Base-by-base conservation (phyloP, 1,140 invertebrate species). In the Drosophila arawakana region DNA sequence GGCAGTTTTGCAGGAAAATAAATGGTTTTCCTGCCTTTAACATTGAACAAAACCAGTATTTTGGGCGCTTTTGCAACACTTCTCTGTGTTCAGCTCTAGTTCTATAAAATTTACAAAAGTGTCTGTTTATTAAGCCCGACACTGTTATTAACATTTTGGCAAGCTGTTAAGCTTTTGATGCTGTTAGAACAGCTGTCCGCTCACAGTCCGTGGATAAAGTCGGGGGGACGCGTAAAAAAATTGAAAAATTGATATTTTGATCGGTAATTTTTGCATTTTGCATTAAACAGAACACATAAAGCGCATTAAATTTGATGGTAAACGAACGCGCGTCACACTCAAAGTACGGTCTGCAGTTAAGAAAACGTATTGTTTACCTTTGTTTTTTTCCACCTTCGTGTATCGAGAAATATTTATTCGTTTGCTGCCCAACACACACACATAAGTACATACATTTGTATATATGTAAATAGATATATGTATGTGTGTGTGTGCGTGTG, bases 301-400 rank as follows among this genome's bases (percentile, higher is more conserved):
- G 49, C 57, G 49, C 47, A 52, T 37, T 39, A 47, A 73, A 80
- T 47, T n/a, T 8, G 39, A 13, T 35, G 5, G 34, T 21, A 41
- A 44, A 52, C 34, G 58, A 63, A 13, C 41, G 41, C 60, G 60
- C 57, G 41, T 39, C 49, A 52, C 49, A 54, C 39, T 21, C 25
- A 30, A 35, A 60, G 37, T 39, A 52, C 62, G 11, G n/a, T 21
- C 21, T 34, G 57, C 43, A 37, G 8, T 62, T 60, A 30, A 30
- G 80, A 58, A 76, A 62, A 52, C 63, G 49, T 72, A 83, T 89
- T 89, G 84, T 89, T 89, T 89, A 89, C 84, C 75, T 89, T 30
- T 30, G 25, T 30, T 30, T 30, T 83, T 89, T 83, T 81, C 78
- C 57, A 54, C 46, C 37, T 21, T 41, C 18, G 44, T 41, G 80